Evolutionary conservation across 2,797 vertebrate genomes (phyloP).

Genomic region (Telmatherina bonti): DNA sequence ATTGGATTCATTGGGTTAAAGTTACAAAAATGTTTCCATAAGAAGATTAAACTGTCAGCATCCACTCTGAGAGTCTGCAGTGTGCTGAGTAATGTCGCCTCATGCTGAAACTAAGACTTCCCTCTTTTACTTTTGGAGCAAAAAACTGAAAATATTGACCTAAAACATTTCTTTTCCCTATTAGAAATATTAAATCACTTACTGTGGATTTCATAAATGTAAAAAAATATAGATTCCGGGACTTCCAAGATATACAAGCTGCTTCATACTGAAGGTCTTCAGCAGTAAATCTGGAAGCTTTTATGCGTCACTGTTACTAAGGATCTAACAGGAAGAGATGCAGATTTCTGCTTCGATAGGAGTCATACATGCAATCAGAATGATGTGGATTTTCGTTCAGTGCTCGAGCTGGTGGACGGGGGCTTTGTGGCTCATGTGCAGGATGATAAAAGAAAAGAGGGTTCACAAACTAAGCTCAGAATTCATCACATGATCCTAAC

Average conservation of each 20-base stretch:
- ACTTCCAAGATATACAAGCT: constrained; percentile 29
- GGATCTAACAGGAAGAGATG: constrained; percentile 25
- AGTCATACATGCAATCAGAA: constrained; percentile 22
- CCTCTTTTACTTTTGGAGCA: not conserved
- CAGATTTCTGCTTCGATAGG: constrained; percentile 30
- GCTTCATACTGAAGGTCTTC: constrained; percentile 23
- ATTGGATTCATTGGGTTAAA: constrained; percentile 48
- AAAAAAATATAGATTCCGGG: constrained; percentile 11
- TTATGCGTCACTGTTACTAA: constrained; percentile 18
- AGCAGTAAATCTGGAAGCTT: constrained; percentile 39
- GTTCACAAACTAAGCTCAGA: constrained; percentile 24
- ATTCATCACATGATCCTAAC: constrained; percentile 50
- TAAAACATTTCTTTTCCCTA: not conserved
- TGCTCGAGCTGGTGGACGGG: constrained; percentile 21
- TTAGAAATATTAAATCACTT: constrained; percentile 20
- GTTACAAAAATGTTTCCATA: constrained; percentile 60
- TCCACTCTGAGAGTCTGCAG: constrained; percentile 20
- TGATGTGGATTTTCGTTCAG: constrained; percentile 30
- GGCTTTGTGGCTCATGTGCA: constrained; percentile 31
- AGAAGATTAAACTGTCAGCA: constrained; percentile 65
- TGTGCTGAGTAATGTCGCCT: constrained; percentile 14
- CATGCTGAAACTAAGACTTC: constrained; percentile 16
- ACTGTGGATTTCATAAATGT: constrained; percentile 20
- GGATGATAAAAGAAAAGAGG: constrained; percentile 45
- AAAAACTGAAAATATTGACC: constrained; percentile 1